phyloP scores from a whole-genome alignment of 2,113 vertebrate genomes.

The Colossoma macropomum region DNA sequence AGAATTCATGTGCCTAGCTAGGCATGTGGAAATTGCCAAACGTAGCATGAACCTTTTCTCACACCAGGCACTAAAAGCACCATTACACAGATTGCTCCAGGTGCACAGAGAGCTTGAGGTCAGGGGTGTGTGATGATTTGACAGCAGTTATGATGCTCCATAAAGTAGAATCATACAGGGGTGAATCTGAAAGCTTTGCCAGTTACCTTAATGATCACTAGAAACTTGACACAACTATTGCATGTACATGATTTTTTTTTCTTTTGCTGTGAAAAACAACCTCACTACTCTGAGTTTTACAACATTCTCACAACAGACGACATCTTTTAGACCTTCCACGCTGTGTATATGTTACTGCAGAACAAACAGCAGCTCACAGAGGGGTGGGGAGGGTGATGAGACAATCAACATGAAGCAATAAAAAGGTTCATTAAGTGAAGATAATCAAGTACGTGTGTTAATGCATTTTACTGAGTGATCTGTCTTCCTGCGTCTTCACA shows the following conservation, averaged over 20 bases:
- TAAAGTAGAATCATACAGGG: constrained; percentile 24
- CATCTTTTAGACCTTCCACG: not conserved
- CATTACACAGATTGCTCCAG: constrained; percentile 43
- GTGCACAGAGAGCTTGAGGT: constrained; percentile 21
- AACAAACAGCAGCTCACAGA: not conserved
- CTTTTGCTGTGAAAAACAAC: too few relatives aligned
- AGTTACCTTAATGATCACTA: not conserved
- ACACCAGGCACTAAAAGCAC: constrained; percentile 50
- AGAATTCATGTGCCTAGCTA: constrained; percentile 36
- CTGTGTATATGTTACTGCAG: not conserved
- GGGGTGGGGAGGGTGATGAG: not conserved
- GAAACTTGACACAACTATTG: not conserved
- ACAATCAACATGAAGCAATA: not conserved
- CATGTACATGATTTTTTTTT: too few relatives aligned
- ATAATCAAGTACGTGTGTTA: constrained; percentile 1
- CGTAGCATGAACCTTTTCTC: constrained; percentile 46
- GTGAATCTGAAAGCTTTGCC: not conserved
- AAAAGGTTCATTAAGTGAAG: not conserved
- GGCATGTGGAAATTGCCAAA: constrained; percentile 43
- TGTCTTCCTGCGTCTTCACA: not conserved
- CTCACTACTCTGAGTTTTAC: not conserved
- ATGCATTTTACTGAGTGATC: not conserved
- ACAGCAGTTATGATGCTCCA: constrained; percentile 17
- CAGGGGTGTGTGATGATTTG: not conserved
- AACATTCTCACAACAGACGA: not conserved